A percentile compares a stretch with the other conserved stretches of the same genome.
phyloP scores from a whole-genome alignment of 2,888 invertebrate genomes.

The Acleris sparsana region DNA sequence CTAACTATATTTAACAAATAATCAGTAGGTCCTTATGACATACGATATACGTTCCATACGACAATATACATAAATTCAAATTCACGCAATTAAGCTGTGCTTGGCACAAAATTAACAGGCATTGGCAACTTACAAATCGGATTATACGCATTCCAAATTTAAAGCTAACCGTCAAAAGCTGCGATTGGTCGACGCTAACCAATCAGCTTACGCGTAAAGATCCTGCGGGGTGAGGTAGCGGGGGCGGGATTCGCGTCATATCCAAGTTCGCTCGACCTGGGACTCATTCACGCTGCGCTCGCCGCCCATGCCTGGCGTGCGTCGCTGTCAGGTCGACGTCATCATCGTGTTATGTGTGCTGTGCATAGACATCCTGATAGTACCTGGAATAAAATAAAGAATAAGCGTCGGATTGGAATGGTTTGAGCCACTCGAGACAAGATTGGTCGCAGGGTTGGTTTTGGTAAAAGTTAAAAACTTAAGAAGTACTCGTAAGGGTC shows the following conservation, averaged over 20 bases:
- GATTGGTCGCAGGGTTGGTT: no score
- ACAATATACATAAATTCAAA: no score
- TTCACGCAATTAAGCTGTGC: no score
- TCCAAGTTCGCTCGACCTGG: conserved; percentile 64
- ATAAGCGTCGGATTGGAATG: not conserved
- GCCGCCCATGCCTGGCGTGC: conserved; percentile 46
- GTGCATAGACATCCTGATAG: conserved; percentile 77
- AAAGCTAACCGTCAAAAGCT: conserved; percentile 24
- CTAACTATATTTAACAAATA: no score
- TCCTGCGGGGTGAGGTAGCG: conserved; percentile 67
- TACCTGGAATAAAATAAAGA: conserved; percentile 57
- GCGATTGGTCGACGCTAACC: conserved; percentile 17
- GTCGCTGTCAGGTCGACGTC: conserved; percentile 72
- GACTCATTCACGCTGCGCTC: conserved; percentile 53
- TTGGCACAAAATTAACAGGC: no score
- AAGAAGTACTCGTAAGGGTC: no score
- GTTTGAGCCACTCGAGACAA: not conserved
- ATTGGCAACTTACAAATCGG: no score
- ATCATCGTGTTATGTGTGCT: conserved; percentile 77
- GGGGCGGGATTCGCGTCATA: conserved; percentile 59
- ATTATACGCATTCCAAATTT: conserved; percentile 13
- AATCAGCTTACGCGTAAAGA: conserved; percentile 59
- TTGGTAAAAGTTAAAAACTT: no score
- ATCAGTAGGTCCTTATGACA: no score
- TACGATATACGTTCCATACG: no score